phyloP scores from a whole-genome alignment of 2,888 invertebrate species.

The Synergus japonicus region DNA sequence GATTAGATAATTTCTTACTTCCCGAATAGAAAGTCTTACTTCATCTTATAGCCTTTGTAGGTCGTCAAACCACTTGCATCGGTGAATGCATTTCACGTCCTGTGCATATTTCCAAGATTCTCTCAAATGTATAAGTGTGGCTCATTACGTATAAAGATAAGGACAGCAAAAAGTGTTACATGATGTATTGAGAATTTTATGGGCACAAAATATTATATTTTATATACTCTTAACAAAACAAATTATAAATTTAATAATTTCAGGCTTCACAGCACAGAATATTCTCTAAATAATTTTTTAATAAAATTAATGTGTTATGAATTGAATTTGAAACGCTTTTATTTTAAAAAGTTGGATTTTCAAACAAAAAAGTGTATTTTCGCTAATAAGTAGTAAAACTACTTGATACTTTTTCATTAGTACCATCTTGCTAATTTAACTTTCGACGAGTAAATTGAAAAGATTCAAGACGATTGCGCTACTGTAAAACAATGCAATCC shows the following conservation, averaged over 20 bases:
- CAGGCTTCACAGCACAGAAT: too few species aligned
- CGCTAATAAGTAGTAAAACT: too few species aligned
- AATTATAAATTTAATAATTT: background rate
- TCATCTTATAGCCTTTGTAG: conserved; percentile 45
- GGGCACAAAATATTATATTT: background rate
- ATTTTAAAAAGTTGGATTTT: too few species aligned
- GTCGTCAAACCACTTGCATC: conserved; percentile 9
- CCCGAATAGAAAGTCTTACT: conserved; percentile 72
- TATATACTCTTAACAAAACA: background rate
- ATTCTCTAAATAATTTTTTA: too few species aligned
- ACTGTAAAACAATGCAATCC: background rate
- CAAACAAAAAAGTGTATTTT: too few species aligned
- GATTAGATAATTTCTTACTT: conserved; percentile 73
- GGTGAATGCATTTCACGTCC: background rate
- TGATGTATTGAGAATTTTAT: background rate
- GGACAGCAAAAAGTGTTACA: too few species aligned
- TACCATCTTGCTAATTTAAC: too few species aligned
- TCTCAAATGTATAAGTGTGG: background rate
- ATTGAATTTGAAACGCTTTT: too few species aligned
- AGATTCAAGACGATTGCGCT: background rate
- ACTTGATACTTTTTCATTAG: too few species aligned
- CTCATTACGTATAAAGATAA: background rate
- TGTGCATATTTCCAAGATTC: background rate
- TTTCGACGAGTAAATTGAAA: background rate
- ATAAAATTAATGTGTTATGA: too few species aligned